phyloP scores from a whole-genome alignment of 2,888 invertebrate species.

The Pocota personata region DNA sequence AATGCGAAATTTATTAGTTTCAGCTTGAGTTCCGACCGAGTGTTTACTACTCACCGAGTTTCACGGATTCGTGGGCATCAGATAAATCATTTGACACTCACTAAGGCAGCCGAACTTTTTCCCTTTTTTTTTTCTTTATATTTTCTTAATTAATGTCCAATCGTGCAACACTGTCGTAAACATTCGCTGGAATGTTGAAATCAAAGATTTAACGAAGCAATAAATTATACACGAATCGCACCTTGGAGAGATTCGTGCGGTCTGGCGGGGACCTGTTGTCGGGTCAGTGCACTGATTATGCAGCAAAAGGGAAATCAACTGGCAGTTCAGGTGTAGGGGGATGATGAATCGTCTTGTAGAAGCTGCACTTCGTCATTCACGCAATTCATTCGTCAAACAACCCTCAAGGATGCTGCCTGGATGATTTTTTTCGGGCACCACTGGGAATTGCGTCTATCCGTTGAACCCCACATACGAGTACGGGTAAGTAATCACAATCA shows the following conservation, averaged over 20 bases:
- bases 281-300: constrained; percentile 49
- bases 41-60: constrained; percentile 37
- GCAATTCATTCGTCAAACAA: constrained; percentile 52
- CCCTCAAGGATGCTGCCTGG: background rate
- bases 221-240: constrained; percentile 69
- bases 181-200: constrained; percentile 64
- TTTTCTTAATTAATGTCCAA: constrained; percentile 63
- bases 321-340: constrained; percentile 8
- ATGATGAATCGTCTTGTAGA: constrained; percentile 31
- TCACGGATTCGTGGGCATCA: constrained; percentile 47
- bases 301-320: constrained; percentile 40
- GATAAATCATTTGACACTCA: constrained; percentile 69
- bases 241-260: constrained; percentile 35
- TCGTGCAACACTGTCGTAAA: constrained; percentile 63
- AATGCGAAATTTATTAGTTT: constrained; percentile 49
- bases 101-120: constrained; percentile 23
- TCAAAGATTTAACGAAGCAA: constrained; percentile 70
- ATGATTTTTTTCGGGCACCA: constrained; percentile 36
- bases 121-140: constrained; percentile 5
- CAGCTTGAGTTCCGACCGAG: background rate
- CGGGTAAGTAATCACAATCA: constrained; percentile 63
- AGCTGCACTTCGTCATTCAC: constrained; percentile 58
- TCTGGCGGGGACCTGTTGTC: constrained; percentile 8
- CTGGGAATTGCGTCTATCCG: constrained; percentile 40
- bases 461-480: constrained; percentile 4